Evolutionary conservation across 2,797 vertebrate genomes (phyloP), one percentile per base, ranked within the genome.

Genomic region (Microcaecilia unicolor): DNA sequence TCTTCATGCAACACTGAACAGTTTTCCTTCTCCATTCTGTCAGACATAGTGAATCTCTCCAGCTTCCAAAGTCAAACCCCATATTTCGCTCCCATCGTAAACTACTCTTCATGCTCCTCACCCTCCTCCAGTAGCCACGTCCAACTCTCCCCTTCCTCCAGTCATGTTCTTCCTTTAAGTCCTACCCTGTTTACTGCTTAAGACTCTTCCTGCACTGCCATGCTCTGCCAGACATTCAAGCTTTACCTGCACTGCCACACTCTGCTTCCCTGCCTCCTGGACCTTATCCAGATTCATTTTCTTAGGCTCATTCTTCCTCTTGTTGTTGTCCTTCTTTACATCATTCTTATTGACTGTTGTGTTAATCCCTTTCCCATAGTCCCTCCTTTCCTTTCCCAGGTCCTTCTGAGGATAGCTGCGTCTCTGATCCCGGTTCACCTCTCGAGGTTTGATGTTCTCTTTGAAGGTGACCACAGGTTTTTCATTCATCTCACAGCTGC

Each of bases 381-480:
- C 81, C 63, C 81, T 64, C 44, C 89, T 86, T 38, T 92, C 88
- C 49, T 91, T 92, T 2, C 37, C 45, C 9, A 70, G 54, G 22
- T 93, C 92, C 50, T 90, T 89, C 22, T 67, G 73, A 15, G 80
- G 80, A 22, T 83, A 88, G 62, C 58, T 80, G 22, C 88, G 76
- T 4, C 66, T 61, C 5, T 67, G 77, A 11, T 95, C 93, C 27
- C 88, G 84, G 74, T 83, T 88, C 38, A 72, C 77, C 49, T 98
- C 95, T 13, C 87, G 65, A 5, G 93, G 93, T 63, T 96, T 97
- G 74, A 93, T 93, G 68, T 97, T 97, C 76, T 98, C 95, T 61
- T 97, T 97, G 72, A 97, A 97, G 3, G 93, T 97, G 55, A 97
- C 93, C 39, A 95, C 76, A 1, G 92, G 93, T 15, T 94, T 89